Base-by-base conservation (phyloP, 2,888 invertebrate species). In the Heteromyza rotundicornis region DNA sequence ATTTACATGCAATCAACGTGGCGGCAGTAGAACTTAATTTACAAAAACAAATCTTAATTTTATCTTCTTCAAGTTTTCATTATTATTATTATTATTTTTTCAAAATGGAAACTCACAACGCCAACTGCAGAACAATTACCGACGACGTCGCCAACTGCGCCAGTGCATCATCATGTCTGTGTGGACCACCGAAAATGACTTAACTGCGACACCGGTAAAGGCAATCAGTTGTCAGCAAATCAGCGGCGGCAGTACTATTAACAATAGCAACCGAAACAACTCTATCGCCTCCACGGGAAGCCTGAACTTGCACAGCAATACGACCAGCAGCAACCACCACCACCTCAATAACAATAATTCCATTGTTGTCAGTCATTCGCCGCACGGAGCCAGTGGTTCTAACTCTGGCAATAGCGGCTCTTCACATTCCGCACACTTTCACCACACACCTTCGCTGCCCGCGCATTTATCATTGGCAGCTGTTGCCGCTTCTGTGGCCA, bases 111-210 rank as follows among this genome's bases (percentile, higher is more conserved):
- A 57, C 20, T 35, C 51, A 57, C 20, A 52, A 57, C 20, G 47
- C 47, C 17, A 36, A 53, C 23, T 68, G 68, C 62, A 65, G 63
- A 50, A 59, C 22, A 56, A 19, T n/a, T 64, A 56, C 54, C 65
- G 58, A 62, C 56, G 50, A 56, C 49, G 47, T 53, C 57, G 51
- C 36, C 51, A 60, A 49, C 54, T 14, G 51, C 56, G 2, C 24
- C 55, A 47, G 36, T 23, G 32, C 47, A 19, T 5, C 73, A 72
- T 66, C 64, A 82, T 82, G 90, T 90, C 90, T 85, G 87, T 90
- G 84, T 90, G 90, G 90, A 89, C 89, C 78, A 89, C 89, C 79
- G 82, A 82, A 63, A 72, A 73, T 52, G 72, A 74, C 49, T 65
- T 72, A 59, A 73, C 70, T n/a, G 67, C 70, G 55, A 56, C 71